These are phyloP conservation scores for Maniola hyperantus DNA, from an alignment of 2,888 invertebrate genomes.

Conservation along the genomic window DNA sequence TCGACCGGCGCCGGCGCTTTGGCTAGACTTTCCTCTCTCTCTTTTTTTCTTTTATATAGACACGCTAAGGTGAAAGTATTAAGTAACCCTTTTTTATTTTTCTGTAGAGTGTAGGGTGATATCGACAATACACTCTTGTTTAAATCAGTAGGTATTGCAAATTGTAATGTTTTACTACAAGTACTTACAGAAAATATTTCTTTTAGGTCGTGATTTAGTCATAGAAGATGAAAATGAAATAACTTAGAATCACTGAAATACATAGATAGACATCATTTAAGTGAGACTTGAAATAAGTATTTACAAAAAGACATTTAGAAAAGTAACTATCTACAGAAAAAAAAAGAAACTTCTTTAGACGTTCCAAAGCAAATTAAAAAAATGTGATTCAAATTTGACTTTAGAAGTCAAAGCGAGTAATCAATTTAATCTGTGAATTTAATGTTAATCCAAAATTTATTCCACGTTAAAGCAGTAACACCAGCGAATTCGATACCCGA, in stretches of 20 bases:
- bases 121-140: not conserved
- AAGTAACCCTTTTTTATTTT: conserved; percentile 28
- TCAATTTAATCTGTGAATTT: no score
- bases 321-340: not conserved
- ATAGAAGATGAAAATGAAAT: not conserved
- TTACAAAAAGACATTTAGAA: not conserved
- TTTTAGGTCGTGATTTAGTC: not conserved
- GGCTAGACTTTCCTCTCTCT: conserved; percentile 27
- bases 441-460: conserved; percentile 35
- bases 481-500: conserved; percentile 32
- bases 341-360: not conserved
- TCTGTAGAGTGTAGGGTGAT: not conserved
- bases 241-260: not conserved
- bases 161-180: no score
- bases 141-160: no score
- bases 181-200: not conserved
- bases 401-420: conserved; percentile 11
- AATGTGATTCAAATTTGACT: conserved; percentile 6
- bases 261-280: no score
- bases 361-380: conserved; percentile 8
- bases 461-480: conserved; percentile 29
- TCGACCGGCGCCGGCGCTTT: conserved; percentile 59
- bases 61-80: conserved; percentile 36
- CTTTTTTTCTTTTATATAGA: conserved; percentile 34
- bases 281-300: no score